Evolutionary conservation across 1,140 invertebrate genomes (phyloP), one percentile per base, ranked within the genome.

Genomic region (Tetranychus urticae): DNA sequence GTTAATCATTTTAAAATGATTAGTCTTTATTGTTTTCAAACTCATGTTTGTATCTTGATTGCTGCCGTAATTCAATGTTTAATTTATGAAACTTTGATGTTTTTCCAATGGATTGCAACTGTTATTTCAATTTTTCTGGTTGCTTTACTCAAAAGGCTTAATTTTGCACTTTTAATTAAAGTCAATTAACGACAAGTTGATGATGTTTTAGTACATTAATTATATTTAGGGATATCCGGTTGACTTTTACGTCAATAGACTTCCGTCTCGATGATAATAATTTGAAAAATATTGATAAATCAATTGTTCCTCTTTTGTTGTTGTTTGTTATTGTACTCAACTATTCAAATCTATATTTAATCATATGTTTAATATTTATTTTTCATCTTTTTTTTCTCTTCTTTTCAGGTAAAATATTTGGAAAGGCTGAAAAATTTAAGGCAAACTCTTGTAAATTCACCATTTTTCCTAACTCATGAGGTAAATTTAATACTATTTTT

Each of bases 401-500:
- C 34, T 56, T 58, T 37, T 57, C 52, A 67, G 66, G 42, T 54
- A 31, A 58, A 56, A 14, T 65, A 72, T 52, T 59, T 67, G 57
- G 50, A 67, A 13, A 66, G 70, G 35, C 59, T 74, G 31, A 63
- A 66, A 60, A 61, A 68, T 46, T 67, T 75, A 6, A 62, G 67
- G 61, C 61, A 70, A 58, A 68, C 69, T 5, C 67, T 73, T 59
- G 66, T 67, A 63, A 59, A 58, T 12, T 75, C 73, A 3, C 62
- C 67, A 33, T 74, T 75, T 64, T 74, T 75, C 62, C 60, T 61
- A 31, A 64, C 61, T 31, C 72, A 75, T 66, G 73, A 75, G 68
- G 72, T 74, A 45, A 61, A 31, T 47, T 23, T 23, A 52, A n/a
- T 47, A 46, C 14, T 47, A 2, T 47, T 12, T 23, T 1, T 42